These are phyloP conservation scores for Xyliphius kryptos DNA, from an alignment of 2,113 vertebrate genomes.

Conservation along the genomic window DNA sequence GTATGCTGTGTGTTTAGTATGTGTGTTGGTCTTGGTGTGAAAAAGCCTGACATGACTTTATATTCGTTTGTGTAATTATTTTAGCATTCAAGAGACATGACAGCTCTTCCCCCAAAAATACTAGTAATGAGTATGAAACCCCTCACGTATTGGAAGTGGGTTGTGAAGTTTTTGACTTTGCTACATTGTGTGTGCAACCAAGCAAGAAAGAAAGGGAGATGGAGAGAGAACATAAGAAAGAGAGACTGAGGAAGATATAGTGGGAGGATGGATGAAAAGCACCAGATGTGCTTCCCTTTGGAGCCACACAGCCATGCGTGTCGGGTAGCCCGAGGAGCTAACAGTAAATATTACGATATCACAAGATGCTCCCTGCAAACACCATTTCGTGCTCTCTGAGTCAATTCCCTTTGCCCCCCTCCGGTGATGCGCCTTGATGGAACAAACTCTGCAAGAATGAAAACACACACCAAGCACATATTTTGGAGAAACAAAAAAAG, in stretches of 20 bases:
- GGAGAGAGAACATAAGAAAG: no score
- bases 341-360: slow-evolving; percentile 71
- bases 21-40: neutral
- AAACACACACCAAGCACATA: slow-evolving; percentile 37
- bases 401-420: slow-evolving; percentile 55
- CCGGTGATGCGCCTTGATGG: slow-evolving; percentile 51
- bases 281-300: slow-evolving; percentile 63
- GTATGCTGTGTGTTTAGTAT: no score
- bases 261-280: slow-evolving; percentile 31
- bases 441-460: slow-evolving; percentile 43
- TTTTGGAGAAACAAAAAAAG: slow-evolving; percentile 34
- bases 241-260: slow-evolving; percentile 7
- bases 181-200: no score
- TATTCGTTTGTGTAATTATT: slow-evolving; percentile 61
- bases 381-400: slow-evolving; percentile 59
- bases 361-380: slow-evolving; percentile 69
- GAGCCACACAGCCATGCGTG: slow-evolving; percentile 63
- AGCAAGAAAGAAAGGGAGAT: neutral
- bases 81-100: slow-evolving; percentile 64
- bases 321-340: slow-evolving; percentile 69
- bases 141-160: neutral
- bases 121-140: slow-evolving; percentile 56
- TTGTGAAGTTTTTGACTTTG: slow-evolving; percentile 13
- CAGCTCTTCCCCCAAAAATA: slow-evolving; percentile 59
- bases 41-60: neutral